These are phyloP conservation scores for Meleagris gallopavo DNA, from an alignment of 2,113 vertebrate species.

Conservation along the genomic window DNA sequence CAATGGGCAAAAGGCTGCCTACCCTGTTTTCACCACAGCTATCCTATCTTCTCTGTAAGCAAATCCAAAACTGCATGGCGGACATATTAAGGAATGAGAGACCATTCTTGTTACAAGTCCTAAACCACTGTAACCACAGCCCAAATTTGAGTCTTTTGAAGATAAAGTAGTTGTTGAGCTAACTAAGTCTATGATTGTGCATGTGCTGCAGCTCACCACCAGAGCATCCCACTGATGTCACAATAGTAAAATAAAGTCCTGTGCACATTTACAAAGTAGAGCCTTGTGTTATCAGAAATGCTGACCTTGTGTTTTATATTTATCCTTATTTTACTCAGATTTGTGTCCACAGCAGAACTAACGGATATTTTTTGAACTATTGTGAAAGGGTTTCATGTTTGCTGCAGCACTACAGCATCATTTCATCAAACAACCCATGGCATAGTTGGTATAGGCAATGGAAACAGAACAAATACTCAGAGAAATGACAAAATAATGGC, in stretches of 20 bases:
- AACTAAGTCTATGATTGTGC: background rate
- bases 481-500: background rate
- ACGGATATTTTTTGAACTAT: background rate
- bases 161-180: background rate
- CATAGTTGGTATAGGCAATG: background rate
- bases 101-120: background rate
- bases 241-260: background rate
- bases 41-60: background rate
- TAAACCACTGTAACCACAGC: background rate
- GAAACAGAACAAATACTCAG: background rate
- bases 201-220: background rate
- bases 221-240: background rate
- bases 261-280: background rate
- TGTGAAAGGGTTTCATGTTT: background rate
- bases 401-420: background rate
- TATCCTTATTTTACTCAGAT: background rate
- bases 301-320: background rate
- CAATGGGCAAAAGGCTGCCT: background rate
- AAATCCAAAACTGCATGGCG: accelerated
- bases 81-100: background rate
- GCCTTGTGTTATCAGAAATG: background rate
- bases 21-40: background rate
- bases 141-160: background rate
- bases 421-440: background rate
- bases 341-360: background rate